Base-by-base conservation (phyloP, 2,113 vertebrate genomes). In the Saguinus imperator region DNA sequence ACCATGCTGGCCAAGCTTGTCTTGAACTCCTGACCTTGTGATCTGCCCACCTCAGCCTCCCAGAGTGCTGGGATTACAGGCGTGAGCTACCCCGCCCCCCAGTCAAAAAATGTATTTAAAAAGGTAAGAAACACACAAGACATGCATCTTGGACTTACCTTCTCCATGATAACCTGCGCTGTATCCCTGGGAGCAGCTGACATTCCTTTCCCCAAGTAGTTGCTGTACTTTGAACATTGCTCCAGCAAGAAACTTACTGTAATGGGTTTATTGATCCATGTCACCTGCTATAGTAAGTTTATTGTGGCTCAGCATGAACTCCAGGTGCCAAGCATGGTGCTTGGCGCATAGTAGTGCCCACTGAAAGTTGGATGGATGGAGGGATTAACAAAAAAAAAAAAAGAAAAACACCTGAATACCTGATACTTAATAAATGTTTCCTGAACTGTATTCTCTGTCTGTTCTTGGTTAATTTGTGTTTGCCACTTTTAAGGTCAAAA, bases 351-450 rank as follows among this genome's bases (percentile, higher is more conserved):
- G 75, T 32, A 58, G n/a, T 29, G 20, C 77, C 52, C 48, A 25
- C 35, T 89, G 61, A 81, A 23, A 70, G 43, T 82, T 89, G n/a
- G 45, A 9, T 84, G 72, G n/a, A 50, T 50, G 48, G 37, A 84
- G 16, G 43, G 12, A 75, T 94, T n/a, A 21, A 61, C 89, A 64
- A 52, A 37, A 43, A 43, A 72, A 58, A 29, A 43, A 13, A 64
- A 61, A 61, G 58, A 27, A 29, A 64, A 64, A 29, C 61, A 64
- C 27, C 20, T 95, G 73, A 91, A 75, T 84, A 93, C 57, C 8
- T 57, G 57, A n/a, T 73, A 57, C 57, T 77, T 94, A 94, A 95
- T 92, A 96, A 96, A 93, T 68, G 61, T 64, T 64, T 64, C 61
- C 86, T 91, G 23, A 92, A 68, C 95, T 73, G 12, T 86, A 48